These are phyloP conservation scores for Oscheius sp. DNA, from an alignment of 1,140 invertebrate genomes.

Conservation along the genomic window DNA sequence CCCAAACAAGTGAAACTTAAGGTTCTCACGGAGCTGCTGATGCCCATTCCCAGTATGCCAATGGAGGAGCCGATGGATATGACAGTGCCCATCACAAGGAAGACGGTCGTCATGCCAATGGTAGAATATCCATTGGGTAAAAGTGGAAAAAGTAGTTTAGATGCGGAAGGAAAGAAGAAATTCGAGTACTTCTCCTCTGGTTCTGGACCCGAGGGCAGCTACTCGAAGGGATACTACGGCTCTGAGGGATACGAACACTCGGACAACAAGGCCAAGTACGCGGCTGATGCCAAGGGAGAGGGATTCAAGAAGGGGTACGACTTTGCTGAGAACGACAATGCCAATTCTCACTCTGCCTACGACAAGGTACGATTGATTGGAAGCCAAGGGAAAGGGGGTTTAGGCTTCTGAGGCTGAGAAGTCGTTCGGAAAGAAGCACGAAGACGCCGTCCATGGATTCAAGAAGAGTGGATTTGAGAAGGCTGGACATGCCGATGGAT, in stretches of 20 bases:
- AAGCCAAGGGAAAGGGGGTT: too few relatives aligned
- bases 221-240: conserved; percentile 41
- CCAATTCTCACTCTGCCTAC: not conserved
- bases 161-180: conserved; percentile 37
- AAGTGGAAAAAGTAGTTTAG: too few relatives aligned
- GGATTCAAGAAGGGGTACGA: conserved; percentile 38
- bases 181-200: conserved; percentile 36
- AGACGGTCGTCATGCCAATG: not conserved
- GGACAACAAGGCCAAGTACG: conserved; percentile 25
- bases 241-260: conserved; percentile 38
- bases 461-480: conserved; percentile 20
- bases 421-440: conserved; percentile 12
- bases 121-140: too few relatives aligned
- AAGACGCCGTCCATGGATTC: conserved; percentile 16
- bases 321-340: conserved; percentile 15
- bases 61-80: conserved; percentile 6
- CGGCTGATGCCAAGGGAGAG: conserved; percentile 27
- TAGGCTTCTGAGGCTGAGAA: not conserved
- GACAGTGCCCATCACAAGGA: conserved; percentile 1
- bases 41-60: conserved; percentile 1
- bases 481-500: conserved; percentile 22
- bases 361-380: too few relatives aligned
- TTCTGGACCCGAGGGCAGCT: conserved; percentile 37
- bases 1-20: not conserved
- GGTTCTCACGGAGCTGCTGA: not conserved